phyloP scores from a whole-genome alignment of 2,888 invertebrate genomes.

The Aphodius sticticus region DNA sequence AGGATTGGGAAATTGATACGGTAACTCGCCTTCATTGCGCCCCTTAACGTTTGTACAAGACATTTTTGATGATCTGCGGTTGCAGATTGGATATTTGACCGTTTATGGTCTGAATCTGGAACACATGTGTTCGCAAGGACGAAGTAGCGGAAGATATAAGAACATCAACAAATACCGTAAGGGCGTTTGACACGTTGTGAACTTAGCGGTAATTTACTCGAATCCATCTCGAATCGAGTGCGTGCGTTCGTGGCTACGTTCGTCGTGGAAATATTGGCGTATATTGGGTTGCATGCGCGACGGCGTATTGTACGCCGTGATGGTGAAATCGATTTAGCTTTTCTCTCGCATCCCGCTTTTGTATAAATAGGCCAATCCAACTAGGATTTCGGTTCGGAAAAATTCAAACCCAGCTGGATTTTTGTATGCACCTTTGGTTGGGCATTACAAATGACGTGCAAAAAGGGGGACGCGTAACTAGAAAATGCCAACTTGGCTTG shows the following conservation, averaged over 20 bases:
- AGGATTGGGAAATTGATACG: neutral
- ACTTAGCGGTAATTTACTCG: neutral
- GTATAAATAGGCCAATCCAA: no score
- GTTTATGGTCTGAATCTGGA: neutral
- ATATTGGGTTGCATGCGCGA: neutral
- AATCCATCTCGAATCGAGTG: neutral
- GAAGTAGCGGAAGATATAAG: neutral
- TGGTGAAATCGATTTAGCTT: no score
- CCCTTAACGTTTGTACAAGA: neutral
- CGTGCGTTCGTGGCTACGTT: neutral
- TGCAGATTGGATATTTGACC: neutral
- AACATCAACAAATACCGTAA: neutral
- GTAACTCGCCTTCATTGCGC: neutral
- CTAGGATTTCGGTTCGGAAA: no score
- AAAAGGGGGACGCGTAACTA: no score
- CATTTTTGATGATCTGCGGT: neutral
- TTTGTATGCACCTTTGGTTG: no score
- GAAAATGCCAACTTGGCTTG: no score
- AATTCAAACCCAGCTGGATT: no score
- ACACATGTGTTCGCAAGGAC: neutral
- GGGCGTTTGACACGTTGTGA: neutral
- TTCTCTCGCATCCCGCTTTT: no score
- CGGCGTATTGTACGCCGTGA: neutral
- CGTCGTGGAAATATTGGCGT: neutral
- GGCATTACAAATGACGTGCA: no score